phyloP scores from a whole-genome alignment of 2,113 vertebrate species.

The Ardeotis arabs region DNA sequence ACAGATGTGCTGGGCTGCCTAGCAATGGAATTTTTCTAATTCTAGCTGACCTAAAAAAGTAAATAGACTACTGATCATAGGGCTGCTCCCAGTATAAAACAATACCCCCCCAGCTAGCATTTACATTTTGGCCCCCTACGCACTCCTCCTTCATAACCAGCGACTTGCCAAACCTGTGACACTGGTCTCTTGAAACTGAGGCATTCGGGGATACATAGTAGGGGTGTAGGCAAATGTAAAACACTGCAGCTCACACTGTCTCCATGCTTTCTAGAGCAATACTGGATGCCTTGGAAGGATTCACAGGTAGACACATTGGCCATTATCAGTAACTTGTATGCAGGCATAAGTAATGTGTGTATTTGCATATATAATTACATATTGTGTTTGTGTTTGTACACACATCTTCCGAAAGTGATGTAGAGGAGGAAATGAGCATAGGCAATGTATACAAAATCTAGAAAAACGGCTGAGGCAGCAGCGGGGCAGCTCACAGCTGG shows the following conservation, averaged over 20 bases:
- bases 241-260: neutral
- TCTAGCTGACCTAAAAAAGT: conserved; percentile 72
- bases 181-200: conserved; percentile 7
- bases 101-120: conserved; percentile 49
- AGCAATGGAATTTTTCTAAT: conserved; percentile 71
- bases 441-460: neutral
- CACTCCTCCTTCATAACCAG: conserved; percentile 64
- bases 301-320: neutral
- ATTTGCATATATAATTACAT: neutral
- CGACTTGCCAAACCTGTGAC: conserved; percentile 62
- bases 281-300: neutral
- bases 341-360: neutral
- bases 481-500: neutral
- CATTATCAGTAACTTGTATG: neutral
- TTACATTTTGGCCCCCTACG: conserved; percentile 58
- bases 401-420: neutral
- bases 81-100: conserved; percentile 60
- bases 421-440: neutral
- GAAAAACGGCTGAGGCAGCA: neutral
- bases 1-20: conserved; percentile 64
- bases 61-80: conserved; percentile 59
- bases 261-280: neutral
- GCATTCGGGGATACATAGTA: neutral
- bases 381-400: neutral
- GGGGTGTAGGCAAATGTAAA: neutral